Evolutionary conservation across 2,888 invertebrate genomes (phyloP).

Genomic region (Lumbricus terrestris): DNA sequence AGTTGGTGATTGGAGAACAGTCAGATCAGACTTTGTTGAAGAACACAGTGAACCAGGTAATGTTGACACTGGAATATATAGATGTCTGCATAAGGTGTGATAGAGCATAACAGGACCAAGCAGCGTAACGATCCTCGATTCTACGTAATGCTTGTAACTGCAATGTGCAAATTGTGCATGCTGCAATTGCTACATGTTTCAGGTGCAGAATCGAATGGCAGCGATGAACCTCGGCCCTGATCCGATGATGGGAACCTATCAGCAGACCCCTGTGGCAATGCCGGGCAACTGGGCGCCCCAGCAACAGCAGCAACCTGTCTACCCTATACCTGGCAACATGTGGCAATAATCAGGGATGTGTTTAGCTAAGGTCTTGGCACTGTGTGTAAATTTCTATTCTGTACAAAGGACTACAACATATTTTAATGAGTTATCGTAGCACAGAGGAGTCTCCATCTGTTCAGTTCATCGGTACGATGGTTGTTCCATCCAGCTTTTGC

Average conservation of each 20-base stretch:
- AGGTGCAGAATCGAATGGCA: slow-evolving; percentile 25
- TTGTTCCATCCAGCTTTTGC: not conserved
- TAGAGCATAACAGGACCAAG: too few relatives aligned
- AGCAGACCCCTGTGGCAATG: slow-evolving; percentile 7
- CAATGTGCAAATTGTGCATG: too few relatives aligned
- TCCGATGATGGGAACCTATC: slow-evolving; percentile 5
- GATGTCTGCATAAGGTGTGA: too few relatives aligned
- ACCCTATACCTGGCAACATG: slow-evolving; percentile 16
- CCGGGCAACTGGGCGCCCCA: not conserved
- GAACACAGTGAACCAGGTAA: not conserved
- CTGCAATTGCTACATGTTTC: not conserved
- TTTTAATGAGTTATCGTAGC: not conserved
- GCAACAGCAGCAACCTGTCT: slow-evolving; percentile 23
- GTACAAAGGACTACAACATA: not conserved
- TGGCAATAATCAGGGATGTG: slow-evolving; percentile 23
- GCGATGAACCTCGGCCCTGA: slow-evolving; percentile 15
- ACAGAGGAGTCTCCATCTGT: not conserved
- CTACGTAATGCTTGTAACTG: too few relatives aligned
- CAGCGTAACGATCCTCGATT: too few relatives aligned
- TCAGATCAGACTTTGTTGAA: too few relatives aligned
- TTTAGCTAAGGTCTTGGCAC: not conserved
- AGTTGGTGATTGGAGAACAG: too few relatives aligned
- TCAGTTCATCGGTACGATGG: not conserved
- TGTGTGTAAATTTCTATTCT: not conserved
- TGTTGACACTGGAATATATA: not conserved